Evolutionary conservation across 2,797 vertebrate genomes (phyloP).

Genomic region (Buphagus erythrorhynchus): DNA sequence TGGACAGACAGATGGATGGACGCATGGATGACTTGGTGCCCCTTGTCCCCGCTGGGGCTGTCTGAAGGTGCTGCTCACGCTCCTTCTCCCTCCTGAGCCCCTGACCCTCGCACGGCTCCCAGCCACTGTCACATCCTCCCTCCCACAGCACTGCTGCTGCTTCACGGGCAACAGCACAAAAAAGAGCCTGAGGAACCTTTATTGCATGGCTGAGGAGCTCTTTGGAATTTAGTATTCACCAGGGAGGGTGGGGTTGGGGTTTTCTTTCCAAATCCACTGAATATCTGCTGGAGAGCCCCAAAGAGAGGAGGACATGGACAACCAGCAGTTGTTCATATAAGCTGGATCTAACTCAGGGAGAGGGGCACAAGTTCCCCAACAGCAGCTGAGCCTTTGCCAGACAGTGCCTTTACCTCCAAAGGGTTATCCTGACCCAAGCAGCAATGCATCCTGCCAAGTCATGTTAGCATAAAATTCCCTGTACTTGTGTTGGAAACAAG

Average conservation of each 20-base stretch:
- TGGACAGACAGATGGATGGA: accelerated
- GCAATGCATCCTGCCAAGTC: not conserved
- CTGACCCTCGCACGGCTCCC: not conserved
- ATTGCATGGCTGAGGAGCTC: not conserved
- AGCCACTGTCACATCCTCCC: not conserved
- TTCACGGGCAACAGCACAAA: not conserved
- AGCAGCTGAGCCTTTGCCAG: not conserved
- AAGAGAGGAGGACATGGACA: not conserved
- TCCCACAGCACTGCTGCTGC: not conserved
- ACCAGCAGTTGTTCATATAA: not conserved
- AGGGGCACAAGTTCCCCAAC: not conserved
- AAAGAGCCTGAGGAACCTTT: not conserved
- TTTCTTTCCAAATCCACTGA: not conserved
- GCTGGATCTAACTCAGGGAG: not conserved
- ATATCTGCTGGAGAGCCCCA: not conserved
- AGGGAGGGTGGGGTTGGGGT: not conserved
- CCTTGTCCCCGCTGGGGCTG: not conserved
- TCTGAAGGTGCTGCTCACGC: not conserved
- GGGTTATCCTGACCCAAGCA: not conserved
- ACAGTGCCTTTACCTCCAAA: not conserved
- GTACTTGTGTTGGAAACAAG: not conserved
- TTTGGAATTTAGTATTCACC: not conserved
- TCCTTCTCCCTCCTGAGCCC: not conserved
- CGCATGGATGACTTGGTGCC: accelerated
- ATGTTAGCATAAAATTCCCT: not conserved